Evolutionary conservation across 2,888 invertebrate genomes (phyloP).

Genomic region (Nasonovia ribisnigri): DNA sequence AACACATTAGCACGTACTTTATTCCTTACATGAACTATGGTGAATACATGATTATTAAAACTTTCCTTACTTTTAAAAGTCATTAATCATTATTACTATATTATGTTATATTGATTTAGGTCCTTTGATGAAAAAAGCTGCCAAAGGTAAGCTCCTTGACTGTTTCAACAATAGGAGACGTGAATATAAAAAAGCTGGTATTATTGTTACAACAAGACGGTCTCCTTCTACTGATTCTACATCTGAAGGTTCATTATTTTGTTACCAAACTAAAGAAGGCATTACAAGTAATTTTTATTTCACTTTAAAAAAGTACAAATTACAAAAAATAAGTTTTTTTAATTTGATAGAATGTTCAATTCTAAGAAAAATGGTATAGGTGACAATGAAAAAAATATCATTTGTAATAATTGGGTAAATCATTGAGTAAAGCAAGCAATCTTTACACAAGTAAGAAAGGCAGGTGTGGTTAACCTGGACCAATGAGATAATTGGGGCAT

Average conservation of each 20-base stretch:
- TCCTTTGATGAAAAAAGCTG: background rate
- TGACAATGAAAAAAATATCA: no score
- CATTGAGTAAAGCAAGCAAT: no score
- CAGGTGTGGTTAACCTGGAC: no score
- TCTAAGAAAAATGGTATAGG: no score
- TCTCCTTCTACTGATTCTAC: background rate
- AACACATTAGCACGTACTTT: no score
- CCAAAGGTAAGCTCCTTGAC: constrained; percentile 1
- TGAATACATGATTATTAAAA: constrained; percentile 12
- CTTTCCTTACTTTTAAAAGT: background rate
- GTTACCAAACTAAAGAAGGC: background rate
- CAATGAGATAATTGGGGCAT: no score
- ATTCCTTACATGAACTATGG: background rate
- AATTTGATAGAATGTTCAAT: no score
- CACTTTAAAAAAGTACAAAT: no score
- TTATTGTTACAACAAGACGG: constrained; percentile 1
- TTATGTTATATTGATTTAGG: constrained; percentile 4
- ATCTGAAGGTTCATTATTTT: background rate
- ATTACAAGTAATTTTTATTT: no score
- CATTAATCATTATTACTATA: background rate
- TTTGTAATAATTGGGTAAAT: no score
- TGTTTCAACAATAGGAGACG: constrained; percentile 4
- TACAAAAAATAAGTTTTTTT: no score
- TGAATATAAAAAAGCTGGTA: background rate
- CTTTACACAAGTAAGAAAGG: no score